Percentiles rank a stretch among this genome's conserved stretches.
Conservation (phyloP, 2,113 vertebrate species). For the Piaya cayana region DNA sequence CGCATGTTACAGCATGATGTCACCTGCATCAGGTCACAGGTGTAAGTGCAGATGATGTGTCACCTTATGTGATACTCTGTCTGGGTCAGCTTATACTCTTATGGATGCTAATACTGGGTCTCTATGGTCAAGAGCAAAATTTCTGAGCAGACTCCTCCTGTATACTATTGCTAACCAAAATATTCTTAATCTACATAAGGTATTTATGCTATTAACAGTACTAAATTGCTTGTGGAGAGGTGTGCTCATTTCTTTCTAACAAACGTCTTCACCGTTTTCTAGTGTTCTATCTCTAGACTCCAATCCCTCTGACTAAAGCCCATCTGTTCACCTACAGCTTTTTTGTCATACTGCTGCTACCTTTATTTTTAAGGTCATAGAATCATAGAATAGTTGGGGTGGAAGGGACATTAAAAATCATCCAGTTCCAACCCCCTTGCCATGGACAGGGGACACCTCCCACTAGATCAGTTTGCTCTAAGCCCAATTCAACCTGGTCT, state of each 20-base stretch:
- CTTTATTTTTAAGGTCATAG: not conserved
- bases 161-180: not conserved
- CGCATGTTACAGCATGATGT: not conserved
- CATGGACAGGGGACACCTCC: no score
- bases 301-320: rapidly evolving
- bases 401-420: no score
- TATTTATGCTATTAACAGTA: not conserved
- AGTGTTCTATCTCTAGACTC: not conserved
- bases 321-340: not conserved
- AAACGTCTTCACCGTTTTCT: rapidly evolving
- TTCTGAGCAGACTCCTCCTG: not conserved
- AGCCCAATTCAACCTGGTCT: no score
- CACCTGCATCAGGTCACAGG: conserved; percentile 20
- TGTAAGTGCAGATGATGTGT: not conserved
- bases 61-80: not conserved
- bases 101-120: not conserved
- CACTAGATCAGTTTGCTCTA: no score
- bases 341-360: not conserved
- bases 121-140: not conserved
- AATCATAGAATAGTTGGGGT: no score
- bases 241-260: not conserved
- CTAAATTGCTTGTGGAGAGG: not conserved
- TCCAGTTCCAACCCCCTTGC: no score
- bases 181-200: not conserved
- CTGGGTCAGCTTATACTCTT: not conserved